A percentile compares a stretch with the other conserved stretches of the same genome.
Evolutionary conservation across 2,797 vertebrate species (phyloP).

Genomic region (Sebastes flavidus): DNA sequence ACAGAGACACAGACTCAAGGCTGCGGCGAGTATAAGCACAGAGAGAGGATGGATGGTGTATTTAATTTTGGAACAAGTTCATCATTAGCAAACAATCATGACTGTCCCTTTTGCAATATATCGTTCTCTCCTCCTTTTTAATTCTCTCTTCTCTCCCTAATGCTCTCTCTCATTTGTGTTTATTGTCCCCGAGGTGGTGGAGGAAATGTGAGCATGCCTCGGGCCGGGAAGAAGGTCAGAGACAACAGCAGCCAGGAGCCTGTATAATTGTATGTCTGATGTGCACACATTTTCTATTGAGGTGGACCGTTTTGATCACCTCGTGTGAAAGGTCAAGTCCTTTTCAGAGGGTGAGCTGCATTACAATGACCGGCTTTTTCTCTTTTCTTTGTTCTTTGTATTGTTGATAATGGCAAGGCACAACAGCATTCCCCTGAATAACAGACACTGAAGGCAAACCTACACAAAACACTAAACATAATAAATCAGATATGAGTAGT

Average conservation of each 20-base stretch:
- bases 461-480: background rate
- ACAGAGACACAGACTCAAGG: constrained; percentile 19
- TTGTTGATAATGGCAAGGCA: background rate
- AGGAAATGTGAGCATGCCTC: constrained; percentile 22
- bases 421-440: background rate
- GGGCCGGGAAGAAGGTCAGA: constrained; percentile 29
- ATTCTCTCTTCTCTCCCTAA: background rate
- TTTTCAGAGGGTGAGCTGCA: background rate
- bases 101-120: background rate
- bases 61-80: background rate
- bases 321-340: constrained; percentile 3
- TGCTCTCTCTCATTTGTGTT: background rate
- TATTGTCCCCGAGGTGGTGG: constrained; percentile 16
- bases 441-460: background rate
- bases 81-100: constrained; percentile 27
- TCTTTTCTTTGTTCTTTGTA: background rate
- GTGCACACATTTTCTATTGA: constrained; percentile 28
- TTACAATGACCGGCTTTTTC: background rate
- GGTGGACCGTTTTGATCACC: constrained; percentile 3
- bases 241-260: background rate
- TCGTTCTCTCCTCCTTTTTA: background rate
- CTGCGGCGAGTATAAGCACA: background rate
- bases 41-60: background rate
- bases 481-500: background rate
- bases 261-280: constrained; percentile 19